Percentiles rank a stretch among this genome's conserved stretches.
These are phyloP conservation scores for Cheilosia scutellata DNA, from an alignment of 2,888 invertebrate genomes.

Conservation along the genomic window DNA sequence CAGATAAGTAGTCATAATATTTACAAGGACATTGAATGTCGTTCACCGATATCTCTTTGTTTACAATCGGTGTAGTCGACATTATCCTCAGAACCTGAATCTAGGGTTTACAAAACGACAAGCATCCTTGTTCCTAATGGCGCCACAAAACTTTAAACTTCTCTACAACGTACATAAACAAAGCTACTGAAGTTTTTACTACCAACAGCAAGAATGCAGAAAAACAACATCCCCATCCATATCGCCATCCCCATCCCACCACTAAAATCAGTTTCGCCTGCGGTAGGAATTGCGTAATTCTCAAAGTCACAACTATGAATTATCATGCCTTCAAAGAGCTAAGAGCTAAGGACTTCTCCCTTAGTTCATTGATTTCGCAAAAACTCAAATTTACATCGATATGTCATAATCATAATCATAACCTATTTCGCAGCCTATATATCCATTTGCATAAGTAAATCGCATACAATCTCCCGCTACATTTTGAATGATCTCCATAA, in stretches of 20 bases:
- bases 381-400: slow-evolving; percentile 24
- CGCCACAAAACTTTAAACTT: neutral
- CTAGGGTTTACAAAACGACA: neutral
- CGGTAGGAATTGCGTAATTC: too few species aligned
- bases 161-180: neutral
- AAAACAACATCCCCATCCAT: neutral
- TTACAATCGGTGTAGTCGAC: neutral
- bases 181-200: neutral
- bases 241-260: too few species aligned
- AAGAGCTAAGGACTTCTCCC: neutral
- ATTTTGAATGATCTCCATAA: slow-evolving; percentile 29
- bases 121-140: neutral
- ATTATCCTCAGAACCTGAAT: neutral
- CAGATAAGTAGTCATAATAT: neutral
- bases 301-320: too few species aligned
- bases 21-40: neutral
- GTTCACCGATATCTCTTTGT: neutral
- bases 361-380: neutral
- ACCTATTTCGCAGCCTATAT: slow-evolving; percentile 27
- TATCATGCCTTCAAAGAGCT: too few species aligned
- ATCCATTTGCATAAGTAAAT: slow-evolving; percentile 33
- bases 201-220: neutral
- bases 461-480: neutral
- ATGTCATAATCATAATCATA: slow-evolving; percentile 15
- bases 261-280: too few species aligned